Evolutionary conservation across 2,888 invertebrate species (phyloP).

Genomic region (Colletes collaris): DNA sequence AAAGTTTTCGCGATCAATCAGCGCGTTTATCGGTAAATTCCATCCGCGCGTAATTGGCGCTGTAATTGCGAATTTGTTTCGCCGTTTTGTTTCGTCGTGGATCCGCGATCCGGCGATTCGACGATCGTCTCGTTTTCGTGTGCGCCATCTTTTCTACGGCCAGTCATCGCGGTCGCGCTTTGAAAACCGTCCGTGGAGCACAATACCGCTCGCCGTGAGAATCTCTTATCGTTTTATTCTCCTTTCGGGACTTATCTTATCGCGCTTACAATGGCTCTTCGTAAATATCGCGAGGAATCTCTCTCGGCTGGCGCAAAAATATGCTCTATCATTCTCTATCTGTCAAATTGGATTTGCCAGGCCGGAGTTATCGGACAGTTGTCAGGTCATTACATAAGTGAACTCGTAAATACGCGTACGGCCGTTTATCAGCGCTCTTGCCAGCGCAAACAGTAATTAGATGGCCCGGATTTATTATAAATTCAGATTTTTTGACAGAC

Average conservation of each 20-base stretch:
- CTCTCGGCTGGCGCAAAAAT: conserved; percentile 18
- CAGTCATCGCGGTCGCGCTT: conserved; percentile 12
- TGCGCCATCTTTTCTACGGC: not conserved
- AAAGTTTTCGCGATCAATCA: no score
- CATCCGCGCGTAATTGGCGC: no score
- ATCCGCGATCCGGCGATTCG: not conserved
- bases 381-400: conserved; percentile 24
- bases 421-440: not conserved
- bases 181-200: conserved; percentile 23
- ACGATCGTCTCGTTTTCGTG: not conserved
- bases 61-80: no score
- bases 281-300: conserved; percentile 55
- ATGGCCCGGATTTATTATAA: conserved; percentile 1
- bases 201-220: not conserved
- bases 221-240: conserved; percentile 60
- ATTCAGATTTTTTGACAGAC: not conserved
- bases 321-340: conserved; percentile 37
- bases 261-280: conserved; percentile 38
- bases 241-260: conserved; percentile 62
- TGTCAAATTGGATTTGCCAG: conserved; percentile 23
- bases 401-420: conserved; percentile 2
- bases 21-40: not conserved
- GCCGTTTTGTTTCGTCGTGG: no score
- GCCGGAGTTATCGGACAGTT: conserved; percentile 2
- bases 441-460: conserved; percentile 24